These are phyloP conservation scores for Ptyas mucosa DNA, from an alignment of 2,113 vertebrate species.

Conservation along the genomic window DNA sequence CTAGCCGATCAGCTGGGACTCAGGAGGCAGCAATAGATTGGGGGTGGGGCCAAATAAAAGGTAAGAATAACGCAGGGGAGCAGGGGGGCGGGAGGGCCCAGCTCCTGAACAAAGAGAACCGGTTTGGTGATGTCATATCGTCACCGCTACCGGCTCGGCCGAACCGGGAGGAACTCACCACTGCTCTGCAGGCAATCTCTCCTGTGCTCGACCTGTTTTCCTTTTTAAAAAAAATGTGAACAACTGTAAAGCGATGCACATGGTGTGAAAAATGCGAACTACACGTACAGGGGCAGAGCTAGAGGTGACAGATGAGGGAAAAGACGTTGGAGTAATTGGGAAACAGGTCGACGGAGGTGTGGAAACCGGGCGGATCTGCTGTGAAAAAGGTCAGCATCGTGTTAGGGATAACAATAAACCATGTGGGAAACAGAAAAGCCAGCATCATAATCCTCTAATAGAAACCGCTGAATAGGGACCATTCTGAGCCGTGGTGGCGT, in stretches of 20 bases:
- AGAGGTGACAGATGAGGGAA: neutral
- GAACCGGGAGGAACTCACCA: too few relatives aligned
- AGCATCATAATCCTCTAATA: neutral
- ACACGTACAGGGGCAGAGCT: neutral
- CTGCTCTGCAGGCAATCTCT: too few relatives aligned
- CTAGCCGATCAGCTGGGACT: too few relatives aligned
- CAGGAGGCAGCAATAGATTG: too few relatives aligned
- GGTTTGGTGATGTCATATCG: too few relatives aligned
- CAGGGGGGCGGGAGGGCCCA: too few relatives aligned
- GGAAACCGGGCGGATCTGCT: neutral
- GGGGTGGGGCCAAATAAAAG: too few relatives aligned
- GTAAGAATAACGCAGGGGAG: too few relatives aligned
- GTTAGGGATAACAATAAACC: neutral
- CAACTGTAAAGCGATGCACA: neutral
- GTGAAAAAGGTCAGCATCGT: neutral
- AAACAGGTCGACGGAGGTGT: neutral
- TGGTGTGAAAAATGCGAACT: neutral
- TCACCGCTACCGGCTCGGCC: too few relatives aligned
- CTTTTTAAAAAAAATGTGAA: neutral
- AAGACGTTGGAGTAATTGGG: neutral
- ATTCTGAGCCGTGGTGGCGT: too few relatives aligned
- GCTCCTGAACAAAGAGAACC: too few relatives aligned
- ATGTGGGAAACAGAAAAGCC: neutral
- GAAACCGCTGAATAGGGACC: neutral
- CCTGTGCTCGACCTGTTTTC: neutral